These are phyloP conservation scores for Arnoldichthys spilopterus DNA, from an alignment of 2,797 vertebrate species.

Conservation along the genomic window DNA sequence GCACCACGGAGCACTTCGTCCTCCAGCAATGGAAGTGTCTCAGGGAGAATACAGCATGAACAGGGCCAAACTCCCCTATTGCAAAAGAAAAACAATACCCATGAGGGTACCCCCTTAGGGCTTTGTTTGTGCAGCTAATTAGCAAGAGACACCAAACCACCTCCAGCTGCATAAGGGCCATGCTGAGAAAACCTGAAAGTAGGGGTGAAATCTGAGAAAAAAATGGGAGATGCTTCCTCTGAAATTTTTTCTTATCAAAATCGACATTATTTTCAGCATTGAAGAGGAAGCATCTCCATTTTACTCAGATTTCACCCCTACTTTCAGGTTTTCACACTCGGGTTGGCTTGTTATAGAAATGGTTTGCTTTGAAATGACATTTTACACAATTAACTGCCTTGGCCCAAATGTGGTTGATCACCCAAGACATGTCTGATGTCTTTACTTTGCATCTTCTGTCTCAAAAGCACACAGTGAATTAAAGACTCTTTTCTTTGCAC, in stretches of 20 bases:
- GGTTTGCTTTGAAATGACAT: not conserved
- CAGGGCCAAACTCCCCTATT: not conserved
- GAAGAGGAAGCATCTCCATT: too few species aligned
- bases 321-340: not conserved
- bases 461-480: too few species aligned
- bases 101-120: conserved; percentile 68
- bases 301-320: not conserved
- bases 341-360: not conserved
- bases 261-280: too few species aligned
- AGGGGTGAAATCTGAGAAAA: not conserved
- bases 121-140: conserved; percentile 62
- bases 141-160: conserved; percentile 37
- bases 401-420: too few species aligned
- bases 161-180: conserved; percentile 15
- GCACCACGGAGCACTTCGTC: conserved; percentile 58
- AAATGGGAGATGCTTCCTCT: not conserved
- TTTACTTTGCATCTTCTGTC: too few species aligned
- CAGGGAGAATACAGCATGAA: conserved; percentile 48
- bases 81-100: not conserved
- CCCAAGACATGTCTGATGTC: too few species aligned
- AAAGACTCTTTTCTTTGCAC: too few species aligned
- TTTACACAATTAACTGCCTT: not conserved
- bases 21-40: conserved; percentile 61
- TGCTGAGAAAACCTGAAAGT: not conserved
- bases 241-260: too few species aligned